Conservation (phyloP, 2,113 vertebrate genomes). For the Anarhynchus alexandrinus region DNA sequence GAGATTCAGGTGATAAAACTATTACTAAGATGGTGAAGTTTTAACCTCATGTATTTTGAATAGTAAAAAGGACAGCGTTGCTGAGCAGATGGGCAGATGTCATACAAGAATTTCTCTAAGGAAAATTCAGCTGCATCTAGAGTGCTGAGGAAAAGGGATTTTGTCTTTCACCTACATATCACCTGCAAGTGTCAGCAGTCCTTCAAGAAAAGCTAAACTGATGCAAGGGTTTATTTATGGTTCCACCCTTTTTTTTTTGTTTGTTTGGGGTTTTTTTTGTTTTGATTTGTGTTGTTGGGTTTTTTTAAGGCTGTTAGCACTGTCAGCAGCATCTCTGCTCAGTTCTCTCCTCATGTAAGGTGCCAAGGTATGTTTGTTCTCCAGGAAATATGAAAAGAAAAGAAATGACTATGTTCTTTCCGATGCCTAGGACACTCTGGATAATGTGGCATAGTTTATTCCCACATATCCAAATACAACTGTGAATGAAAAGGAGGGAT, state of each 20-base stretch:
- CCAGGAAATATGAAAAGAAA: background rate
- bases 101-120: background rate
- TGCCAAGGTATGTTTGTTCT: background rate
- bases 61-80: background rate
- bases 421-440: background rate
- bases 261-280: background rate
- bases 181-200: background rate
- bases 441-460: background rate
- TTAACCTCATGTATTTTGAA: background rate
- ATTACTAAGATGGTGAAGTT: background rate
- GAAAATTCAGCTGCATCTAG: background rate
- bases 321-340: background rate
- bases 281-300: no score
- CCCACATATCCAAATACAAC: background rate
- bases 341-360: background rate
- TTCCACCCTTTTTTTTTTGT: background rate
- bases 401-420: background rate
- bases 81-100: background rate
- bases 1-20: background rate
- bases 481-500: background rate
- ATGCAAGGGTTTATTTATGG: background rate
- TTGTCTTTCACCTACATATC: fast-evolving
- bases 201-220: background rate
- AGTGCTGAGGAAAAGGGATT: background rate
- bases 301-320: background rate